These are phyloP conservation scores for Loripinus fragilis DNA, from an alignment of 2,888 invertebrate genomes.

Conservation along the genomic window DNA sequence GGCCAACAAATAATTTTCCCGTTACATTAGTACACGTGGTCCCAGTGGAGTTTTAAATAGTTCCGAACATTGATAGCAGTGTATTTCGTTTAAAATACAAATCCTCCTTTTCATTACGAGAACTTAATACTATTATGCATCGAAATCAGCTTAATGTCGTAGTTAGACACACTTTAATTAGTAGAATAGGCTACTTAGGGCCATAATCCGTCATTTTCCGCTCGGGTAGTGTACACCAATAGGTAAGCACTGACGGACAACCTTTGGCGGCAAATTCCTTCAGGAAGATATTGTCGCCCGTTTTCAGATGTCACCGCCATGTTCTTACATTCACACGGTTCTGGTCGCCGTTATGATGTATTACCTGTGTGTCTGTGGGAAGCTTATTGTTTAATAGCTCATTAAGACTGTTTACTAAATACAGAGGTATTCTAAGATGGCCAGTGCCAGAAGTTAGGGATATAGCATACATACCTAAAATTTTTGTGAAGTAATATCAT, in stretches of 20 bases:
- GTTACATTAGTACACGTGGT: slow-evolving; percentile 14
- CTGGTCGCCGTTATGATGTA: not conserved
- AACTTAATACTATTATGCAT: slow-evolving; percentile 17
- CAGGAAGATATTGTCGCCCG: not conserved
- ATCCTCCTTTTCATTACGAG: slow-evolving; percentile 15
- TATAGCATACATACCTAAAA: not conserved
- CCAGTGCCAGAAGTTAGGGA: not conserved
- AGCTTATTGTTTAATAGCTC: not conserved
- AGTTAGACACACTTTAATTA: slow-evolving; percentile 20
- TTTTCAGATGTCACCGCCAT: slow-evolving; percentile 5
- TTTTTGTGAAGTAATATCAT: not conserved
- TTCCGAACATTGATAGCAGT: slow-evolving; percentile 14
- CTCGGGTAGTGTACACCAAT: not conserved
- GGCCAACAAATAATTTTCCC: slow-evolving; percentile 21
- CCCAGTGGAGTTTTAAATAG: slow-evolving; percentile 20
- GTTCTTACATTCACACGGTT: slow-evolving; percentile 3
- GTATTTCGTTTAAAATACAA: slow-evolving; percentile 21
- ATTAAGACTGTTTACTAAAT: not conserved
- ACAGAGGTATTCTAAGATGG: not conserved
- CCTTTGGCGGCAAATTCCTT: slow-evolving; percentile 2
- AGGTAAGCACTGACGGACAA: not conserved
- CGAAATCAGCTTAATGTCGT: slow-evolving; percentile 12
- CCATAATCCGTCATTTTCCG: slow-evolving; percentile 16
- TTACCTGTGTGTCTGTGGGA: not conserved
- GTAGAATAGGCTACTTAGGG: slow-evolving; percentile 18